Evolutionary conservation across 2,113 vertebrate species (phyloP), one percentile per base, ranked within the genome.

Genomic region (Epinephelus lanceolatus): DNA sequence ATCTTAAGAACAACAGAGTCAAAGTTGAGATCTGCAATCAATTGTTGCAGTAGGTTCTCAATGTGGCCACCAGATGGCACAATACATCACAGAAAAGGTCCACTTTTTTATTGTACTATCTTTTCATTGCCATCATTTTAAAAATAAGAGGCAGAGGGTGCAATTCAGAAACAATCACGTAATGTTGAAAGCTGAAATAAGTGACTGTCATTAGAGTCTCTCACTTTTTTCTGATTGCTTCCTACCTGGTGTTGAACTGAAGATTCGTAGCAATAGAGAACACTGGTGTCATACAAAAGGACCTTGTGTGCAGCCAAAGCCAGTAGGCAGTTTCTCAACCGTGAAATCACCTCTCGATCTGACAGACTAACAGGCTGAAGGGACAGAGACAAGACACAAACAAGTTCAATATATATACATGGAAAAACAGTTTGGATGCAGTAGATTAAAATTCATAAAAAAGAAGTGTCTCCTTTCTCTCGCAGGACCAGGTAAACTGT

Each of bases 191-290:
- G 23, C 13, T 76, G 27, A 61, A 40, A 23, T 18, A 8, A 37
- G 1, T 23, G 27, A 47, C 25, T 37, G 10, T 67, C 9, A 55
- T 17, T 45, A 40, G 9, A 59, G 55, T 19, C n/a, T n/a, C n/a
- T n/a, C 1, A 56, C 37, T 33, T n/a, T 12, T 18, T 45, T 37
- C 4, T 1, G 5, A 2, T 6, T 3, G 55, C 27, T 21, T 45
- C 79, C 11, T 53, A 99, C 98, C 98, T 97, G 96, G 67, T 99
- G 97, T 0, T 95, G 56, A 73, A 98, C 94, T 19, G 98, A 98
- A 0, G 96, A 97, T 80, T 99, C 98, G 0, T 98, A 99, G 95
- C 98, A 99, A 60, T 99, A 99, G 17, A 99, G 94, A 80, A 99
- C 96, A 78, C 98, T 99, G 85, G 98, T 99, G 84, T 99, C 98